Evolutionary conservation across 2,888 invertebrate species (phyloP).

Genomic region (Cinara cedri): DNA sequence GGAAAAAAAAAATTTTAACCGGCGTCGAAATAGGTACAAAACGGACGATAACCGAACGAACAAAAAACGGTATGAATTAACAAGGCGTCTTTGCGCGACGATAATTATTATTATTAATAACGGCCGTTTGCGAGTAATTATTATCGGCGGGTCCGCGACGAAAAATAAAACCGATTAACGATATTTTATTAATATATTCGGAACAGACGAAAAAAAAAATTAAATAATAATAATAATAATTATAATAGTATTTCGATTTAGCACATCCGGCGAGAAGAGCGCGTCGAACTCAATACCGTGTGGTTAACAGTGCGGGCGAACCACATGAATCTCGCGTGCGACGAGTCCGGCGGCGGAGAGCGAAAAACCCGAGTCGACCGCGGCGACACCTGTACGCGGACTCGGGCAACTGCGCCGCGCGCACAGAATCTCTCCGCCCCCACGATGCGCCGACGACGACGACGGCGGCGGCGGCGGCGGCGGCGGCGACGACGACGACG

Average conservation of each 20-base stretch:
- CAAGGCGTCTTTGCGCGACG: no score
- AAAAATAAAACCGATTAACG: no score
- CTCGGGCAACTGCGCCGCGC: slow-evolving; percentile 21
- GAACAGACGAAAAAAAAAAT: not conserved
- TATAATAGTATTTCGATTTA: not conserved
- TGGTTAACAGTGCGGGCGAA: slow-evolving; percentile 52
- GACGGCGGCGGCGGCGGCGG: not conserved
- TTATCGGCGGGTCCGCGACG: not conserved
- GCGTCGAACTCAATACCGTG: slow-evolving; percentile 54
- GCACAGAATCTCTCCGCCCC: slow-evolving; percentile 18
- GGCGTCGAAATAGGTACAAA: no score
- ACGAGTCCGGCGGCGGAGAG: slow-evolving; percentile 26
- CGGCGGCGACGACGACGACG: not conserved
- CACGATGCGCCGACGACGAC: not conserved
- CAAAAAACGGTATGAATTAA: no score
- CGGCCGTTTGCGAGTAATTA: no score
- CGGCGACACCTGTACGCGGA: slow-evolving; percentile 50
- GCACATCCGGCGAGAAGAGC: slow-evolving; percentile 48
- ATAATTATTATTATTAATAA: no score
- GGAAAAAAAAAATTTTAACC: no score
- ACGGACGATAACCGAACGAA: no score
- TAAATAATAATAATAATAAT: not conserved
- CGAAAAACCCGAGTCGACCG: slow-evolving; percentile 26
- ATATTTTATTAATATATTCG: no score
- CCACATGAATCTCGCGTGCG: slow-evolving; percentile 56